Evolutionary conservation across 2,797 vertebrate species (phyloP), one percentile per base, ranked within the genome.

Genomic region (Setipinna tenuifilis): DNA sequence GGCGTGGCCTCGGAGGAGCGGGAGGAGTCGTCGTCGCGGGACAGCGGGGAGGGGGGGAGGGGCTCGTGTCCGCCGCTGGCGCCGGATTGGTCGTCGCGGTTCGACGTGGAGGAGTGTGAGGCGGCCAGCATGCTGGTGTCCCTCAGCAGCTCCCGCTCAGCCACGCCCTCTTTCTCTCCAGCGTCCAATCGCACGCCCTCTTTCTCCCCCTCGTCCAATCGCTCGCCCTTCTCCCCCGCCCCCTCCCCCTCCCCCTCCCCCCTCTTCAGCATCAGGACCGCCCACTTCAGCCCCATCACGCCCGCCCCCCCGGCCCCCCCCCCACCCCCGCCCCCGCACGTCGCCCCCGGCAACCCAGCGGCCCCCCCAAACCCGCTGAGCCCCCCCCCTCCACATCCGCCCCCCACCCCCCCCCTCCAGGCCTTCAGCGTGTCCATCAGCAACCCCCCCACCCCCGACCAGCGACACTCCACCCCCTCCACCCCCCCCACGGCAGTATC

Each of bases 51-150:
- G 83, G 96, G 97, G 0, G 93, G 94, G 65, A 97, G 96, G 0
- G 97, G 97, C 91, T 97, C 97, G 0, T 94, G 97, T 35, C 94
- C 97, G 14, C 92, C 95, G 86, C 93, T 96, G 83, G 92, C 95
- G 54, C 95, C 95, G 0, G 98, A 98, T 57, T 89, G 98, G 90
- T 97, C 94, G 0, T 94, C 97, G 0, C 96, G 98, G 62, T 98
- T 98, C 82, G 97, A 98, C 91, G 96, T 97, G 2, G 98, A 98
- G 0, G 98, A 98, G 94, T 98, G 98, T 19, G 98, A 98, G 91
- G 98, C 98, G 0, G 97, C 98, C 7, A 97, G 96, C 90, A 98
- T 98, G 98, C 90, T 98, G 50, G 97, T 98, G 89, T 98, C 98
- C 0, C 90, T 98, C 86, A 96, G 98, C 50, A 97, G 97, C 88